Evolutionary conservation across 2,113 vertebrate species (phyloP), one percentile per base, ranked within the genome.

Genomic region (Zosterops hypoxanthus): DNA sequence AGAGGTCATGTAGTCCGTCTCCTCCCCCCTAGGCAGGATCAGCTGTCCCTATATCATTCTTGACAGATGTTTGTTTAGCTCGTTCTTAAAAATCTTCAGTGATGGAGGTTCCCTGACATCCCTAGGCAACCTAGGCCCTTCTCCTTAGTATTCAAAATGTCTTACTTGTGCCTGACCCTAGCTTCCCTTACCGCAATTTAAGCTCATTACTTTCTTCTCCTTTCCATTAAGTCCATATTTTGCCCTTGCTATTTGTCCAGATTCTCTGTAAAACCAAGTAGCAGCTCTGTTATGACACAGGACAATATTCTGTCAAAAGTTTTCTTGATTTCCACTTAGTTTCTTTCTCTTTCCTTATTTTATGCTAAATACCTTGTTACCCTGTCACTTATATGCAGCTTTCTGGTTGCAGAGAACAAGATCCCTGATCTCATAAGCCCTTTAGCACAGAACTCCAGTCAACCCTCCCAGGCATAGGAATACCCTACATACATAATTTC

Each of bases 1-100:
- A 83, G 94, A 90, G 85, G 82, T 90, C 82, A 61, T 63, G 46
- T 22, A 80, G 85, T 88, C 68, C 5, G 8, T 63, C 50, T 53
- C 46, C 66, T 88, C 46, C 82, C 82, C 46, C 68, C 53, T 61
- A 80, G 85, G 92, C 90, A 88, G 79, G 79, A 93, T 94, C 88
- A 93, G 18, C 82, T 90, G 68, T 92, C 59, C 79, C 88, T 90
- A 5, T 90, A 77, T 94, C 82, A 42, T 77, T 86, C 71, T 83
- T 96, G 92, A 86, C 90, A 90, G 82, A 90, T 83, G 86, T 94
- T 94, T 92, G 75, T 88, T 88, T 86, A 90, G 63, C 68, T 75
- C 80, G 46, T 86, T 93, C 90, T 94, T 93, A 77, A 94, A 93
- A 95, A 77, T 56, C 63, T 88, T 65, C 47, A 5, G 26, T 88